These are phyloP conservation scores for Nymphalis io DNA, from an alignment of 1,140 invertebrate genomes.

Conservation along the genomic window DNA sequence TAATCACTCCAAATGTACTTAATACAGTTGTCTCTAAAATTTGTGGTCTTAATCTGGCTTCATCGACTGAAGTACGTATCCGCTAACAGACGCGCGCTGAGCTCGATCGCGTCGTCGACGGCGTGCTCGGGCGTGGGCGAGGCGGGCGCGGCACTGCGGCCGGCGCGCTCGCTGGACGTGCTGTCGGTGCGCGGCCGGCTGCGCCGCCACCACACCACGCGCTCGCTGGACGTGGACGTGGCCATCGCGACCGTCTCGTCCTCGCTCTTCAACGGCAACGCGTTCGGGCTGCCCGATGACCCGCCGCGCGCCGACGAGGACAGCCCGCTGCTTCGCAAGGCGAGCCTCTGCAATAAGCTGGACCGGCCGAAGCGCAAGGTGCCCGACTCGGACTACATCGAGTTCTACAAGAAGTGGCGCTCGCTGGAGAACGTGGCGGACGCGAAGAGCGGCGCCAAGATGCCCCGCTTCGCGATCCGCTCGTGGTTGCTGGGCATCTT, in stretches of 20 bases:
- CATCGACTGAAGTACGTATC: neutral
- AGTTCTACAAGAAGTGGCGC: conserved; percentile 86
- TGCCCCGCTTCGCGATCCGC: conserved; percentile 82
- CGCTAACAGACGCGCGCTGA: conserved; percentile 63
- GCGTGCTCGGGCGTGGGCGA: conserved; percentile 50
- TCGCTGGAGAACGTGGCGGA: conserved; percentile 86
- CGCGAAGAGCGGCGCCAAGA: conserved; percentile 74
- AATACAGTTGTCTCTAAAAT: too few relatives aligned
- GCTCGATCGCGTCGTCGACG: conserved; percentile 75
- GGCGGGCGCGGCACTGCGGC: conserved; percentile 45
- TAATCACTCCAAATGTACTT: too few relatives aligned
- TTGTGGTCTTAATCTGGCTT: too few relatives aligned
- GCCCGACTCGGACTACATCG: conserved; percentile 76
- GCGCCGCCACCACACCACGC: conserved; percentile 63
- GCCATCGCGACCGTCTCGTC: conserved; percentile 68
- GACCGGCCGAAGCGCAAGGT: conserved; percentile 67
- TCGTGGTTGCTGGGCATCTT: conserved; percentile 87
- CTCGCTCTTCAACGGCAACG: conserved; percentile 75
- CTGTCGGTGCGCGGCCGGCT: conserved; percentile 51
- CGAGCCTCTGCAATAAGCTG: conserved; percentile 69
- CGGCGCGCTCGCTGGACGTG: conserved; percentile 70
- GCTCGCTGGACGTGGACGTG: conserved; percentile 67
- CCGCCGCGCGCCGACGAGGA: conserved; percentile 69
- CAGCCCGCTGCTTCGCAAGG: conserved; percentile 75
- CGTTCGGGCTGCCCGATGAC: conserved; percentile 76